These are phyloP conservation scores for Linnaemya vulpina DNA, from an alignment of 2,888 invertebrate genomes.

Conservation along the genomic window DNA sequence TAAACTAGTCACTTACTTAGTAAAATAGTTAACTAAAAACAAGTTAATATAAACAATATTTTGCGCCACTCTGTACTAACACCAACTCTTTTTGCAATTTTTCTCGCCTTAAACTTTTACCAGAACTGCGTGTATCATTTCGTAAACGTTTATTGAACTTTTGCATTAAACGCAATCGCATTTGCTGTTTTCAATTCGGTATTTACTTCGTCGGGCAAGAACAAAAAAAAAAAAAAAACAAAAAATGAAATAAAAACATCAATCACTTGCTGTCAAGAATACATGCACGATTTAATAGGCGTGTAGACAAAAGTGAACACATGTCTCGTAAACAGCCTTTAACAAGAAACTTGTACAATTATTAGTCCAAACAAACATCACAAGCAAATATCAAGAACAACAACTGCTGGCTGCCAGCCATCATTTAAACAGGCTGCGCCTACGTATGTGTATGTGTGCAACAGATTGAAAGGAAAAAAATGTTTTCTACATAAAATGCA, in stretches of 20 bases:
- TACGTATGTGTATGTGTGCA: neutral
- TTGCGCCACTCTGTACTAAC: too few species aligned
- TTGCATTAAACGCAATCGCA: too few species aligned
- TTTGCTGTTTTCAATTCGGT: neutral
- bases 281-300: neutral
- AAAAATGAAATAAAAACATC: neutral
- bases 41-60: too few species aligned
- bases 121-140: too few species aligned
- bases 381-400: neutral
- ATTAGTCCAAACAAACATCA: constrained; percentile 4
- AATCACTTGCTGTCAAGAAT: neutral
- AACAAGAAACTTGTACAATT: constrained; percentile 19
- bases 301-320: neutral
- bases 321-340: constrained; percentile 6
- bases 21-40: too few species aligned
- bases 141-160: too few species aligned
- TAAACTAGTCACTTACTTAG: too few species aligned
- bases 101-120: too few species aligned
- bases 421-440: neutral
- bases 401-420: neutral
- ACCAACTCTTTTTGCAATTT: too few species aligned
- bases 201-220: neutral
- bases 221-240: neutral
- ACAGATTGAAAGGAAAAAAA: neutral
- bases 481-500: neutral